Evolutionary conservation across 2,113 vertebrate genomes (phyloP).

Genomic region (Daboia siamensis): DNA sequence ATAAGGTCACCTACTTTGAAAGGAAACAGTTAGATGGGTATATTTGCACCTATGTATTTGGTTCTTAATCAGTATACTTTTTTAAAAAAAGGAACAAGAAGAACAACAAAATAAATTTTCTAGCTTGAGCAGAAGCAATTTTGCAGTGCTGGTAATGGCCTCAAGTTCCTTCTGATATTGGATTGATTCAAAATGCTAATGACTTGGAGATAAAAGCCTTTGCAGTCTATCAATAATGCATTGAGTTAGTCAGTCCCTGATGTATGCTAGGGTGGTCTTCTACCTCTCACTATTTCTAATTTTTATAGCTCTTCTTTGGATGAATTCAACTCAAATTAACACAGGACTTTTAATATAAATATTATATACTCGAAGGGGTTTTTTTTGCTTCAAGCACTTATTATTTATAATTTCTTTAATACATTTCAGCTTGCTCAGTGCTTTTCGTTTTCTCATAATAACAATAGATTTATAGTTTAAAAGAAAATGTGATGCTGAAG

Average conservation of each 20-base stretch:
- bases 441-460: slow-evolving; percentile 5
- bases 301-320: slow-evolving; percentile 19
- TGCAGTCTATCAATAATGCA: background rate
- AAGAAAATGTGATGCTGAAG: background rate
- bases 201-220: slow-evolving; percentile 14
- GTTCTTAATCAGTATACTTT: background rate
- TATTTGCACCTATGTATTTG: background rate
- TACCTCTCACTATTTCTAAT: background rate
- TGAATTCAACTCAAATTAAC: slow-evolving; percentile 29
- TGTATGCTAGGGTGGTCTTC: background rate
- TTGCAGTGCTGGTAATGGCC: slow-evolving; percentile 8
- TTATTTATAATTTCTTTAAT: slow-evolving; percentile 4
- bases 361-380: slow-evolving; percentile 16
- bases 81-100: background rate
- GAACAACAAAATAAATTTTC: background rate
- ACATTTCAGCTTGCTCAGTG: background rate
- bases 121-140: slow-evolving; percentile 3
- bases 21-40: background rate
- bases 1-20: background rate
- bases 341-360: slow-evolving; percentile 30
- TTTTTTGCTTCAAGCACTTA: background rate
- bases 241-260: background rate
- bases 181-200: slow-evolving; percentile 31
- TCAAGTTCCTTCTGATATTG: slow-evolving; percentile 6
- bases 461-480: background rate